Base-by-base conservation (phyloP, 2,797 vertebrate genomes). In the Hoplostethus atlanticus region DNA sequence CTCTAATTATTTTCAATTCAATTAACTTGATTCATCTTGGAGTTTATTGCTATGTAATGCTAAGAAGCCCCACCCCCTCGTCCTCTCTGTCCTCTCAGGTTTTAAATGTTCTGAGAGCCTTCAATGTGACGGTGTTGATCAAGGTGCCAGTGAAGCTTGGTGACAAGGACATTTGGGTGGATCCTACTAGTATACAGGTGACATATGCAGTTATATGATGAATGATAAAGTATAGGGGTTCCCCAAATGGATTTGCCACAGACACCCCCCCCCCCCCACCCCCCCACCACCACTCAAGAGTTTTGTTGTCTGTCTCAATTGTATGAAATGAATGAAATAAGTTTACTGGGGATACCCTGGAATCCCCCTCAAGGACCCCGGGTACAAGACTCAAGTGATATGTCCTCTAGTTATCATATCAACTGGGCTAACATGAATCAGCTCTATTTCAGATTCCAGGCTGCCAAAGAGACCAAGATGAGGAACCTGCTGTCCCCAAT, bases 71-170 rank as follows among this genome's bases (percentile, higher is more conserved):
- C 28, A 6, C 16, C 2, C 10, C 7, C 5, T 1, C 12, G 54
- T 38, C 40, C 6, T 42, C 16, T 52, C n/a, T 11, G 12, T 17
- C 25, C 3, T 52, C 0, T 16, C n/a, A 97, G 97, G 91, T 97
- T 31, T 83, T 66, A 57, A 96, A 96, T 75, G 59, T 91, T 5
- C 85, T 92, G 71, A 86, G 88, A 68, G 48, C 66, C 25, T 46
- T 94, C 72, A 53, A 87, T 58, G 42, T 96, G 61, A 93, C 88
- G 0, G 87, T 96, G 62, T 88, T 90, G 36, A 93, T 97, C 80
- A 92, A 40, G 80, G 85, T 96, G 34, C 96, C 97, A 0, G 56
- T 95, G 4, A 81, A 62, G 68, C 88, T 97, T 6, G 92, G 90
- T 11, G 77, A 77, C 7, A 81, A 88, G 72, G 52, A 90, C 65